Evolutionary conservation across 2,888 invertebrate species (phyloP).

Genomic region (Tinea pellionella): DNA sequence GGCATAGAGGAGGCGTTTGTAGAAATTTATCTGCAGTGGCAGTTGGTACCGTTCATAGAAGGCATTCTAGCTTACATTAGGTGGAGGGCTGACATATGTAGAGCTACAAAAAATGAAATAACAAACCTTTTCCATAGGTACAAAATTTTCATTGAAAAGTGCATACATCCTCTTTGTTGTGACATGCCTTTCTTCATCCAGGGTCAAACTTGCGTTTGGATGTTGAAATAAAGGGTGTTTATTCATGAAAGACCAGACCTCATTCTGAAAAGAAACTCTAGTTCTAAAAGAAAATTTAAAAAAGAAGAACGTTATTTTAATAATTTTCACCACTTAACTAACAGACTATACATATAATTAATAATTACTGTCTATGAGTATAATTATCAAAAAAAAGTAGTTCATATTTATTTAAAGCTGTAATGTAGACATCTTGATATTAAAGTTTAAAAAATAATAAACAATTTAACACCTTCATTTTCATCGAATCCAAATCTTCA

Average conservation of each 20-base stretch:
- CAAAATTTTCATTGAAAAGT: constrained; percentile 73
- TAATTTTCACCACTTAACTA: no score
- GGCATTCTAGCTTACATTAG: no score
- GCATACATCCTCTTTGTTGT: constrained; percentile 71
- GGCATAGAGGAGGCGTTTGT: no score
- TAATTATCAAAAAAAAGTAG: constrained; percentile 4
- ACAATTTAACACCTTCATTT: constrained; percentile 42
- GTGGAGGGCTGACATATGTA: no score
- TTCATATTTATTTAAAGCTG: no score
- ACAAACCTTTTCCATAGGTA: constrained; percentile 63
- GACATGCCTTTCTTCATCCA: constrained; percentile 69
- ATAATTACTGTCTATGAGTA: no score
- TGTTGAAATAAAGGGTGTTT: constrained; percentile 82
- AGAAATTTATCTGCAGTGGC: no score
- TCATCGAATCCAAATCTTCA: constrained; percentile 40
- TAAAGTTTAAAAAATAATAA: no score
- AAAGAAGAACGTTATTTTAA: neutral
- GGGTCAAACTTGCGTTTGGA: constrained; percentile 70
- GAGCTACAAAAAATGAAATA: constrained; percentile 24
- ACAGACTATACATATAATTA: no score
- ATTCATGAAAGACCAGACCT: constrained; percentile 74
- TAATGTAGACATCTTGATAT: no score
- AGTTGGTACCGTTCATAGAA: no score
- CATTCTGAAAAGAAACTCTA: constrained; percentile 32
- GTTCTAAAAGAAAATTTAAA: neutral